Evolutionary conservation across 2,113 vertebrate genomes (phyloP), one percentile per base, ranked within the genome.

Genomic region (Alethe castanea): DNA sequence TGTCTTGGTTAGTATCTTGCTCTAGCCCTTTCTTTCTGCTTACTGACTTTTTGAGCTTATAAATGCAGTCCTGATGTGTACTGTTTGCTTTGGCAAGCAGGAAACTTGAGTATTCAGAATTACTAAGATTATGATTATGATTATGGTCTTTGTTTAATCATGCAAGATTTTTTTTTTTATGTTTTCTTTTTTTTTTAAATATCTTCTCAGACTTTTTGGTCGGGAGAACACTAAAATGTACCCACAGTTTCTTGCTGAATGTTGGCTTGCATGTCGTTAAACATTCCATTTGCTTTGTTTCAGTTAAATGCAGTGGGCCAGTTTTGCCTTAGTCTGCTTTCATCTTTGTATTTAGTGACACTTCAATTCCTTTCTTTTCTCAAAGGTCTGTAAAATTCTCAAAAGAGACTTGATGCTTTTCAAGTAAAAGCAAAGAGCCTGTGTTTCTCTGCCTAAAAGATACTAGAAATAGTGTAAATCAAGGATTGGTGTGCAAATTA

Each of bases 391-490:
- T 52, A 6, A 52, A 52, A 22, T 20, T 85, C 33, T 82, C 26
- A 40, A 48, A 81, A 76, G 56, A 86, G 45, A 65, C 36, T 93
- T 81, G n/a, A n/a, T 82, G 38, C 74, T 87, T 95, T 92, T 81
- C 64, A 93, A 28, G 44, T n/a, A 83, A 83, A 20, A 66, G 40
- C 50, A 45, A 77, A 91, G 8, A 60, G 26, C 45, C 42, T 77
- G 40, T 86, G 29, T 81, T 92, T 69, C 65, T 76, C 66, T 87
- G 26, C 66, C 42, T 85, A 38, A 33, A 80, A 90, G 38, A 80
- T 92, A 67, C 66, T 94, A 83, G 77, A 95, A 94, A 88, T 87
- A 82, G 59, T 73, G 62, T 73, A 80, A 93, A 86, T 92, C 25
- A 47, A 53, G 59, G 52, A 88, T 90, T 95, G 79, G 81, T 45